Percentiles rank a stretch among this genome's conserved stretches.
Conservation (phyloP, 2,797 vertebrate genomes). For the Mus minutoides region DNA sequence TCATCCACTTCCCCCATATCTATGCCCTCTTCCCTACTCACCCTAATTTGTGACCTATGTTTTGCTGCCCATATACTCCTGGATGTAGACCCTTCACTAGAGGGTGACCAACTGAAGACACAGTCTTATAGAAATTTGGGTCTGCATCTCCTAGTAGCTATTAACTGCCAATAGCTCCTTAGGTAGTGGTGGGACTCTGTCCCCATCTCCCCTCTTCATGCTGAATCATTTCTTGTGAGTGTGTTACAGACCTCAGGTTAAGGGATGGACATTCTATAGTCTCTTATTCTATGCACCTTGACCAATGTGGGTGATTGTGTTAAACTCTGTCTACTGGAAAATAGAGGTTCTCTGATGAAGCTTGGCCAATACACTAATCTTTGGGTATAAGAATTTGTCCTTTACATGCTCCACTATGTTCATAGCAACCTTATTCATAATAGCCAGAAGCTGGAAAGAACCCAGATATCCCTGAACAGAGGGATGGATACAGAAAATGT, state of each 20-base stretch:
- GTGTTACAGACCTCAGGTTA: not conserved
- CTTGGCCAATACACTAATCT: not conserved
- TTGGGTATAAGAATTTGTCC: not conserved
- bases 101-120: not conserved
- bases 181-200: not conserved
- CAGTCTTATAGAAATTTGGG: not conserved
- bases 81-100: not conserved
- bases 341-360: not conserved
- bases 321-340: not conserved
- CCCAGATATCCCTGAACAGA: too few species aligned
- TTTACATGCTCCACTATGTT: too few species aligned
- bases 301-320: not conserved
- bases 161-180: not conserved
- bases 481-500: too few species aligned
- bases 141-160: not conserved
- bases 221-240: too few species aligned
- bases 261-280: not conserved
- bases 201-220: not conserved
- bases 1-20: not conserved
- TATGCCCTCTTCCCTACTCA: not conserved
- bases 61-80: not conserved
- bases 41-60: not conserved
- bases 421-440: too few species aligned
- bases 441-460: too few species aligned
- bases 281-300: not conserved